Percentiles rank a stretch among this genome's conserved stretches.
Conservation (phyloP, 2,113 vertebrate genomes). For the Entomyzon cyanotis region DNA sequence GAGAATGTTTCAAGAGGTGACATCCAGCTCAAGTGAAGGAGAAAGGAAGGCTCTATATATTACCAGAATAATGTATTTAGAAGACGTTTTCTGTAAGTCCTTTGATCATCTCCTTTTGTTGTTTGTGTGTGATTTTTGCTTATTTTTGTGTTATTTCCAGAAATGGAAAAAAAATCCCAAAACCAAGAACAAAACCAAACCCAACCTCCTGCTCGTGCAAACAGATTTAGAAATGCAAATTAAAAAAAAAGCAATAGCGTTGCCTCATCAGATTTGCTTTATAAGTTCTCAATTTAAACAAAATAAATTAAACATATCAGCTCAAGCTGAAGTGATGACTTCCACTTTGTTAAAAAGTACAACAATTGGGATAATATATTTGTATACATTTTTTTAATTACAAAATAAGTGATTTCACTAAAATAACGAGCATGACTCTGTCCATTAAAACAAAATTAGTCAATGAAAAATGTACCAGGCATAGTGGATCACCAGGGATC, state of each 20-base stretch:
- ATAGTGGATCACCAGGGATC: not conserved
- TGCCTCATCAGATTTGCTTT: not conserved
- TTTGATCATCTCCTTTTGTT: not conserved
- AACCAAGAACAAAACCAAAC: not conserved
- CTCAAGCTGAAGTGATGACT: not conserved
- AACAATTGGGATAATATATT: not conserved
- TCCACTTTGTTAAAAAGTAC: not conserved
- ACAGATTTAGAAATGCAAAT: not conserved
- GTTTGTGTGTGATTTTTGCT: not conserved
- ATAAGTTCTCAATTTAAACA: not conserved
- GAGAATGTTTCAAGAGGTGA: not conserved
- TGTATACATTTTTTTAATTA: not conserved
- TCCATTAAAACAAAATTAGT: not conserved
- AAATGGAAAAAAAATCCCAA: not conserved
- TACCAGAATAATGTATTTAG: not conserved
- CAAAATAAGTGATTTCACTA: not conserved
- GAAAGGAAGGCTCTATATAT: not conserved
- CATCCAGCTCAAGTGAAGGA: not conserved
- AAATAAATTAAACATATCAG: not conserved
- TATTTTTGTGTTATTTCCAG: not conserved
- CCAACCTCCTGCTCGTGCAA: not conserved
- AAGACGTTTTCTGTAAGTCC: not conserved
- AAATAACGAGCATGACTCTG: not conserved
- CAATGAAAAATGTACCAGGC: accelerated
- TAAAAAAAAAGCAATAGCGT: not conserved